A percentile compares a stretch with the other conserved stretches of the same genome.
phyloP scores from a whole-genome alignment of 2,888 invertebrate genomes.

The Thymelicus acteon region DNA sequence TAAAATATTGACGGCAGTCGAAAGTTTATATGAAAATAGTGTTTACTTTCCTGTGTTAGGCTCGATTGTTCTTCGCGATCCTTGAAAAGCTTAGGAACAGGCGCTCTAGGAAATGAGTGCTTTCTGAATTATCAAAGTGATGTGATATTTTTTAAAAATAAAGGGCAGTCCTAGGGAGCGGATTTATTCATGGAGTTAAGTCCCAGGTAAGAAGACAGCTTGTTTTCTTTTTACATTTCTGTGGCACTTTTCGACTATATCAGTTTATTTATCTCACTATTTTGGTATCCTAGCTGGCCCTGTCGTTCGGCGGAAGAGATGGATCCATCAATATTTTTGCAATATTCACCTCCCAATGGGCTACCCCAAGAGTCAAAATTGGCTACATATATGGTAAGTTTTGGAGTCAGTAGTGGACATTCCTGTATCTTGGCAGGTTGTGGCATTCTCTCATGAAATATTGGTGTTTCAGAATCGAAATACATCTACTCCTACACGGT shows the following conservation, averaged over 20 bases:
- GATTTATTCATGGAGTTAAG: constrained; percentile 48
- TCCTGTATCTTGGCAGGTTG: neutral
- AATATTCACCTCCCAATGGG: constrained; percentile 88
- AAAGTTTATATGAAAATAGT: constrained; percentile 8
- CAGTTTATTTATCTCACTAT: constrained; percentile 41
- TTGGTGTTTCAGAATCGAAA: constrained; percentile 66
- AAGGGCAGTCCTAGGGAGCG: constrained; percentile 49
- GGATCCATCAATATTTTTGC: constrained; percentile 89
- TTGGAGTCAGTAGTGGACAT: neutral
- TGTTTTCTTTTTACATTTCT: constrained; percentile 24
- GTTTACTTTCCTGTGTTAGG: constrained; percentile 8
- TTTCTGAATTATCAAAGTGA: constrained; percentile 48
- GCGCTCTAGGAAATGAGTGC: constrained; percentile 42
- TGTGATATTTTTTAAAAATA: constrained; percentile 46
- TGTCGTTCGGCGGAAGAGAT: constrained; percentile 75
- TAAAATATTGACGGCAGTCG: constrained; percentile 4
- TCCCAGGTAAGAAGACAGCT: constrained; percentile 47
- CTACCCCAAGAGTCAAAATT: constrained; percentile 94
- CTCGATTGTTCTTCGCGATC: constrained; percentile 17
- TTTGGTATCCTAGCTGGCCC: constrained; percentile 51
- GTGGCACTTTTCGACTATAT: neutral
- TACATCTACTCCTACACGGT: constrained; percentile 62
- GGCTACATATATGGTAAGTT: constrained; percentile 91
- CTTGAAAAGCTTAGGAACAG: constrained; percentile 8
- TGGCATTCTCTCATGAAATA: neutral